Conservation (phyloP, 2,113 vertebrate species). For the Stigmatopora argus region DNA sequence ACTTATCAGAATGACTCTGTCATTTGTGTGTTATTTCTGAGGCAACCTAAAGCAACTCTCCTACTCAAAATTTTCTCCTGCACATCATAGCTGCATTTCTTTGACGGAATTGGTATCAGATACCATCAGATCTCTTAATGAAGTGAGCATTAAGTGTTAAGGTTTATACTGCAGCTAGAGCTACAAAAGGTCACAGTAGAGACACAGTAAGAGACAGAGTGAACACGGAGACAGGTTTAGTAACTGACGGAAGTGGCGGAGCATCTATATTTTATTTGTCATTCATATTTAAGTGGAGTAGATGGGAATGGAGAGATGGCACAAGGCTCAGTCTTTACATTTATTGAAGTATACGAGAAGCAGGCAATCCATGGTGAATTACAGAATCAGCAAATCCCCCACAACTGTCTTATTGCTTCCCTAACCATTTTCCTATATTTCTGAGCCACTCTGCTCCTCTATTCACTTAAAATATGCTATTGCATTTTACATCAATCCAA, state of each 20-base stretch:
- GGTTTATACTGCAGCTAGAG: slow-evolving; percentile 30
- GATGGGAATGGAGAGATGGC: slow-evolving; percentile 7
- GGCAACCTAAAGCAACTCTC: slow-evolving; percentile 36
- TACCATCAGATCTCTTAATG: slow-evolving; percentile 44
- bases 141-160: slow-evolving; percentile 35
- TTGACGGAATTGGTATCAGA: slow-evolving; percentile 43
- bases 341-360: slow-evolving; percentile 24
- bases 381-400: slow-evolving; percentile 18
- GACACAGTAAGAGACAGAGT: slow-evolving; percentile 4
- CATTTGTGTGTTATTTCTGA: slow-evolving; percentile 49
- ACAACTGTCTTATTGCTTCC: background rate
- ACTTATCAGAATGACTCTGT: slow-evolving; percentile 44
- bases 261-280: slow-evolving; percentile 51
- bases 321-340: slow-evolving; percentile 12
- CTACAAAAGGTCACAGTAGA: slow-evolving; percentile 12
- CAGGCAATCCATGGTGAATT: slow-evolving; percentile 45
- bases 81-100: slow-evolving; percentile 20
- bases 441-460: slow-evolving; percentile 20
- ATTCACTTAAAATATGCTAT: slow-evolving; percentile 46
- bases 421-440: slow-evolving; percentile 22
- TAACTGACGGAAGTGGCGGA: slow-evolving; percentile 24
- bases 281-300: slow-evolving; percentile 33
- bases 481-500: slow-evolving; percentile 58
- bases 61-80: slow-evolving; percentile 46
- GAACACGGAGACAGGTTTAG: slow-evolving; percentile 25